Evolutionary conservation across 2,797 vertebrate genomes (phyloP), one percentile per base, ranked within the genome.

Genomic region (Anniella stebbinsi): DNA sequence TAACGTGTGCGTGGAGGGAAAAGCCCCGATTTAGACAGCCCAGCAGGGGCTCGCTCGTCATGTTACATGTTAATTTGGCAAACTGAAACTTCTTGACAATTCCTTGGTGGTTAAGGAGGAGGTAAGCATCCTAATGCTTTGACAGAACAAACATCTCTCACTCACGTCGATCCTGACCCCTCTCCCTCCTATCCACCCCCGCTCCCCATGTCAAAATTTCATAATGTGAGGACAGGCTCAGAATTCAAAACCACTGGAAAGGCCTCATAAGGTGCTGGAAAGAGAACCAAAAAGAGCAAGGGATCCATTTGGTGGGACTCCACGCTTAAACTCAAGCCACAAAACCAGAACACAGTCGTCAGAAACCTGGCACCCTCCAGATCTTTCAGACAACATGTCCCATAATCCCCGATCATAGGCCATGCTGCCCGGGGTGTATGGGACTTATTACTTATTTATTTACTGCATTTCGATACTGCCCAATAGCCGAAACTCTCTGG

Each of bases 261-360:
- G 92, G 95, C 96, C 96, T 48, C 96, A 96, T 92, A 96, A n/a
- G 96, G 96, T 94, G 96, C 94, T 89, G 93, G 17, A 82, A 95
- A 95, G 94, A 96, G 94, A 36, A 96, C 95, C 96, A 95, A 95
- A 95, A 96, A 95, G 95, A 95, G n/a, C n/a, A n/a, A 96, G 96
- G 96, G 97, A 96, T 96, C 95, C 94, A 96, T 97, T 97, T 96
- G 95, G 92, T 93, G 96, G 93, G 93, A 96, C 96, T 94, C 94
- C 93, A 91, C 93, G 94, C 93, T 94, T 91, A 85, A 93, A 91
- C 92, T n/a, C 94, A 95, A 80, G n/a, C n/a, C 15, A 23, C n/a
- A 38, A 63, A 60, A 13, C 54, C 4, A 8, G 3, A 63, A 25
- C 60, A 23, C 23, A 25, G 18, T 17, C 4, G 60, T 57, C 6